These are phyloP conservation scores for Lordiphosa fenestrarum DNA, from an alignment of 2,888 invertebrate genomes.

Conservation along the genomic window DNA sequence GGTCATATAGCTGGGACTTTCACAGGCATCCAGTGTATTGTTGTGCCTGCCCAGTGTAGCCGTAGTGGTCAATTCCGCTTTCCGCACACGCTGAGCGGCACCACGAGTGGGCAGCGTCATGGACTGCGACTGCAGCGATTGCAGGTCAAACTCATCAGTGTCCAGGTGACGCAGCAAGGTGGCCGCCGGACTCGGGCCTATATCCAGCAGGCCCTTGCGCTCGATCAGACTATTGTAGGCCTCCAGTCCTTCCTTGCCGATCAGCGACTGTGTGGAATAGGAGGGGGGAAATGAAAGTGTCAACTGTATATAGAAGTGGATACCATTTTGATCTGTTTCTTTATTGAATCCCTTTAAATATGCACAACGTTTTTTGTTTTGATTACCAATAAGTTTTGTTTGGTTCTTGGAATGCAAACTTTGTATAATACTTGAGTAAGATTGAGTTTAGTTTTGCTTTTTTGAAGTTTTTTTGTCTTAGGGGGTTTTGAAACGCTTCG, in stretches of 20 bases:
- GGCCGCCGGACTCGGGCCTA: slow-evolving; percentile 64
- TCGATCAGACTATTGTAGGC: slow-evolving; percentile 97
- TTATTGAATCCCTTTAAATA: slow-evolving; percentile 74
- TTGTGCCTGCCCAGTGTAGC: slow-evolving; percentile 28
- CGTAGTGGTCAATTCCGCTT: slow-evolving; percentile 56
- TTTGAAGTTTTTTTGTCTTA: too few relatives aligned
- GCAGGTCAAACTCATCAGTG: slow-evolving; percentile 76
- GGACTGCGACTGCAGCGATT: slow-evolving; percentile 51
- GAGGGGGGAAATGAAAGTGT: slow-evolving; percentile 46
- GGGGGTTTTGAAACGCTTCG: slow-evolving; percentile 59
- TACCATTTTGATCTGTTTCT: slow-evolving; percentile 38
- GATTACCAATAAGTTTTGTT: slow-evolving; percentile 65
- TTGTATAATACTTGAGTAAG: slow-evolving; percentile 41
- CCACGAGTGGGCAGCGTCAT: slow-evolving; percentile 79
- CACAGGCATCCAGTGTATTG: slow-evolving; percentile 66
- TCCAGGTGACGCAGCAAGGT: slow-evolving; percentile 75
- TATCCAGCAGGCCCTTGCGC: slow-evolving; percentile 81
- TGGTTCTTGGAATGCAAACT: slow-evolving; percentile 70
- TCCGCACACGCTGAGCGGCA: slow-evolving; percentile 70
- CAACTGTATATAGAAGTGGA: neutral
- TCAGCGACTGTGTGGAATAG: slow-evolving; percentile 84
- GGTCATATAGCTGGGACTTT: slow-evolving; percentile 79
- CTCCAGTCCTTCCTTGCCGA: slow-evolving; percentile 93
- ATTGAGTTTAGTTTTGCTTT: slow-evolving; percentile 39
- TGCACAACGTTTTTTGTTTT: slow-evolving; percentile 60